These are phyloP conservation scores for Coilia nasus DNA, from an alignment of 2,797 vertebrate genomes.

Conservation along the genomic window DNA sequence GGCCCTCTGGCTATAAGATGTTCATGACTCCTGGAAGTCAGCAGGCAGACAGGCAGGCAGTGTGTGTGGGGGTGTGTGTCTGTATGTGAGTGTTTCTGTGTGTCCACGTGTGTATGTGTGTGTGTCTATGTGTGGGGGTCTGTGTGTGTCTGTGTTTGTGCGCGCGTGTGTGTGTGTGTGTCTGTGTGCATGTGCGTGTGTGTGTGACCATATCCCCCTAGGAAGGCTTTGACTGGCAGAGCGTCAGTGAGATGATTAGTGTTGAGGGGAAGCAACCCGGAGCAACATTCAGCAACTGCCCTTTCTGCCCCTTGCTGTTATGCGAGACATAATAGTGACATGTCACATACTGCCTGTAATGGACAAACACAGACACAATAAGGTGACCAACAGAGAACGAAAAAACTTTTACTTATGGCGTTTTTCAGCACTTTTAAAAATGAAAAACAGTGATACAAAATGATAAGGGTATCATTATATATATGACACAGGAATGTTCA, in stretches of 20 bases:
- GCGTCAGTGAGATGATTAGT: background rate
- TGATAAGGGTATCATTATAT: background rate
- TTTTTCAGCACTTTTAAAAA: background rate
- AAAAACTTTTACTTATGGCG: background rate
- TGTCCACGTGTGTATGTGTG: background rate
- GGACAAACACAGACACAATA: background rate
- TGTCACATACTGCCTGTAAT: background rate
- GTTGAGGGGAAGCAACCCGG: background rate
- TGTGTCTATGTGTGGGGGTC: no score
- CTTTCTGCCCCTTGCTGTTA: background rate
- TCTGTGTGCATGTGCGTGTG: no score
- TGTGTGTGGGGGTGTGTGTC: background rate
- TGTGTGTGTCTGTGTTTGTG: no score
- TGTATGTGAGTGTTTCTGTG: background rate
- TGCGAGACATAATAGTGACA: background rate
- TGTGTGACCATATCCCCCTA: background rate
- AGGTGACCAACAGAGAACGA: background rate
- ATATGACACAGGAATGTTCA: conserved; percentile 1
- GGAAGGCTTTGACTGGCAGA: background rate
- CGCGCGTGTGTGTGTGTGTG: no score
- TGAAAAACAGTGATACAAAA: conserved; percentile 17
- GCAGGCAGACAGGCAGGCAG: background rate
- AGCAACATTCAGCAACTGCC: background rate
- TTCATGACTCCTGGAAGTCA: background rate
- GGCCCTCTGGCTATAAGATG: background rate